phyloP scores from a whole-genome alignment of 2,797 vertebrate genomes.

The Chaenodraco wilsoni region DNA sequence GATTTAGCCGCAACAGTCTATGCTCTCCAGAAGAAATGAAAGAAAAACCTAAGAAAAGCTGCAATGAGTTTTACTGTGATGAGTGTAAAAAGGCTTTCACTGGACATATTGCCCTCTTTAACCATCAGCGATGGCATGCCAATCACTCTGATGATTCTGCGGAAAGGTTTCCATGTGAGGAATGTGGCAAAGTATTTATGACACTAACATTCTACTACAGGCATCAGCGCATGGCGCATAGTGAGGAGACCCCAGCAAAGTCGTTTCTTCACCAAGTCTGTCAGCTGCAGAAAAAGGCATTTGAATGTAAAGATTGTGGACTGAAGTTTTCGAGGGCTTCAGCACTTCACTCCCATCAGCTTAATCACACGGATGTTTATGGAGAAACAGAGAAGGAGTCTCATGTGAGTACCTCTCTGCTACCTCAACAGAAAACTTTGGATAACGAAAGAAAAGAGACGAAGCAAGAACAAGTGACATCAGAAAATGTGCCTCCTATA shows the following conservation, averaged over 20 bases:
- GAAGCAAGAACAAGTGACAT: slow-evolving; percentile 27
- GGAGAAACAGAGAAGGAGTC: slow-evolving; percentile 65
- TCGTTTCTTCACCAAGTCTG: slow-evolving; percentile 85
- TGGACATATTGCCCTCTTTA: slow-evolving; percentile 73
- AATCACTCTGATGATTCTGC: slow-evolving; percentile 61
- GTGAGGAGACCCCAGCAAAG: slow-evolving; percentile 80
- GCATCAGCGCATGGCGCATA: slow-evolving; percentile 82
- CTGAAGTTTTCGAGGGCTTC: slow-evolving; percentile 84
- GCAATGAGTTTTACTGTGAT: slow-evolving; percentile 69
- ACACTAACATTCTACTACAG: slow-evolving; percentile 80
- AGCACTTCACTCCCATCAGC: slow-evolving; percentile 84
- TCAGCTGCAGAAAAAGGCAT: slow-evolving; percentile 86
- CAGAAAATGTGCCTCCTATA: slow-evolving; percentile 27
- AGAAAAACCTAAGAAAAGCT: slow-evolving; percentile 72
- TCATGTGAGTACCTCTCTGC: not conserved
- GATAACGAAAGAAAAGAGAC: slow-evolving; percentile 39
- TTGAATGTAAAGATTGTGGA: slow-evolving; percentile 84
- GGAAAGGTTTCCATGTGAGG: slow-evolving; percentile 77
- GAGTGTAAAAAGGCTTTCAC: slow-evolving; percentile 81
- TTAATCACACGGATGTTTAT: slow-evolving; percentile 81
- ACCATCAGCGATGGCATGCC: slow-evolving; percentile 79
- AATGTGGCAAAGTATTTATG: slow-evolving; percentile 84
- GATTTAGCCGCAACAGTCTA: slow-evolving; percentile 76
- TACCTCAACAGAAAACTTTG: slow-evolving; percentile 38
- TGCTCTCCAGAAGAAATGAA: slow-evolving; percentile 67